These are phyloP conservation scores for Amphiprion percula DNA, from an alignment of 2,113 vertebrate species.

Conservation along the genomic window DNA sequence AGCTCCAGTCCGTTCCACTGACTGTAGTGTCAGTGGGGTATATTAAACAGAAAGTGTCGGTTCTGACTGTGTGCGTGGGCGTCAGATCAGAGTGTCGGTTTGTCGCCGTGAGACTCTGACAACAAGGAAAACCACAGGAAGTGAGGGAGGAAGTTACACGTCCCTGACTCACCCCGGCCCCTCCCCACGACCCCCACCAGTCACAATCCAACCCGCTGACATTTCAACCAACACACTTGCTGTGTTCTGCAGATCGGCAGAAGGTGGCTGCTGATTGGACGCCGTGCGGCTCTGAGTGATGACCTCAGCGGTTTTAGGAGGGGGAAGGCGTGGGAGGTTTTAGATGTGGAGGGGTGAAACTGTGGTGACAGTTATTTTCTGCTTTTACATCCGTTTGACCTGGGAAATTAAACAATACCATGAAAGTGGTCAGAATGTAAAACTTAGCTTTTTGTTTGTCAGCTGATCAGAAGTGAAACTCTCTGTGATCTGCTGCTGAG, in stretches of 20 bases:
- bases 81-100: conserved; percentile 50
- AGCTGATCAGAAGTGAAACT: no score
- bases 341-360: no score
- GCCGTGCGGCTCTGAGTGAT: background rate
- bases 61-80: no score
- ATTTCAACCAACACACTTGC: background rate
- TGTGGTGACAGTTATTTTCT: no score
- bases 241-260: background rate
- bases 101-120: conserved; percentile 56
- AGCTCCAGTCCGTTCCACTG: no score
- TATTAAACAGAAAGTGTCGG: conserved; percentile 18
- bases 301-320: background rate
- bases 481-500: no score
- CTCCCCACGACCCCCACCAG: background rate
- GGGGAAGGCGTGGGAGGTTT: no score
- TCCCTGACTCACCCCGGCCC: conserved; percentile 15
- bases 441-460: no score
- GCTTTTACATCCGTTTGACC: no score
- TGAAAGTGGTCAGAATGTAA: no score
- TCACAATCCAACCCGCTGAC: conserved; percentile 19
- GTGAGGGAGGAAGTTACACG: conserved; percentile 72
- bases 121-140: conserved; percentile 78
- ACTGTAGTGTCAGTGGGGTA: no score
- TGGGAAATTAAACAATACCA: no score
- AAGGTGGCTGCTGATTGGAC: background rate